Percentiles rank a stretch among this genome's conserved stretches.
These are phyloP conservation scores for Penaeus indicus DNA, from an alignment of 1,140 invertebrate genomes.

Conservation along the genomic window DNA sequence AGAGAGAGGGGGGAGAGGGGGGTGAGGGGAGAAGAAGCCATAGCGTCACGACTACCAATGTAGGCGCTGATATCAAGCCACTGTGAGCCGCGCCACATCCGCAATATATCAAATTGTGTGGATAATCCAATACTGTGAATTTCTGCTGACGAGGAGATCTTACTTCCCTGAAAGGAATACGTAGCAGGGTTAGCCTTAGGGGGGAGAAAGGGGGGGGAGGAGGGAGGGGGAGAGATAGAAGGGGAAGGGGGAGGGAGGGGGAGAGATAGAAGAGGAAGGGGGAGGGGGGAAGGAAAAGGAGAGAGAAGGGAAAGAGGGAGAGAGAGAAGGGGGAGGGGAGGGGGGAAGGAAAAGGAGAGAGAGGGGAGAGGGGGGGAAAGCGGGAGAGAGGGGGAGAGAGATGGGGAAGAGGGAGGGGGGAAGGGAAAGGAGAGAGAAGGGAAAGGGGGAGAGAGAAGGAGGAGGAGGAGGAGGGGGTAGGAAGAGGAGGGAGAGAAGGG, in stretches of 20 bases:
- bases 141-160: constrained; percentile 46
- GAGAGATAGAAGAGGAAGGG: not conserved
- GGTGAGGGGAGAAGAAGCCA: not conserved
- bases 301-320: too few species aligned
- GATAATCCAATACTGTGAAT: constrained; percentile 46
- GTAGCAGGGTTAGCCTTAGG: not conserved
- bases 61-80: constrained; percentile 25
- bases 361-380: too few species aligned
- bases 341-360: not conserved
- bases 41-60: constrained; percentile 39
- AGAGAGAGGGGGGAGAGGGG: not conserved
- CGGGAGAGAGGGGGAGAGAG: not conserved
- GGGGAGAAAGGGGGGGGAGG: not conserved
- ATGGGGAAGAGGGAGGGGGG: not conserved
- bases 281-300: not conserved
- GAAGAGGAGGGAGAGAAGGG: not conserved
- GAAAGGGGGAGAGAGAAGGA: not conserved
- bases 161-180: constrained; percentile 32
- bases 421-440: not conserved
- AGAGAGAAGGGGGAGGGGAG: not conserved
- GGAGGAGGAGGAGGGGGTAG: not conserved
- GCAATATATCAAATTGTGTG: constrained; percentile 51
- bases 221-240: not conserved
- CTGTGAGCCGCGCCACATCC: constrained; percentile 25
- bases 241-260: constrained; percentile 18